Evolutionary conservation across 2,888 invertebrate genomes (phyloP), one percentile per base, ranked within the genome.

Genomic region (Acanthacorydalis orientalis): DNA sequence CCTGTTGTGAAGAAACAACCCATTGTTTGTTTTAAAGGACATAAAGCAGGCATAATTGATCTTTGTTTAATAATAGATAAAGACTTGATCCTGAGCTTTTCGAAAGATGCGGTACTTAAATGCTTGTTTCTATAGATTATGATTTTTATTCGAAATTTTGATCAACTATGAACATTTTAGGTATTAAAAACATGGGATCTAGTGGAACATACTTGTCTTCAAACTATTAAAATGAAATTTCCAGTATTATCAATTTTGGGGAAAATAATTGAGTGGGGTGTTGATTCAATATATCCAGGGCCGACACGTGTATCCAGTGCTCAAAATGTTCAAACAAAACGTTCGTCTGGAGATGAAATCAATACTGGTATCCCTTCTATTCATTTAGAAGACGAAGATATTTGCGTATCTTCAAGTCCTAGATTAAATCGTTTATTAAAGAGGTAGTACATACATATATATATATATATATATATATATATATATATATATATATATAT

Each of bases 101-200:
- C 73, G 37, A 64, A 60, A 49, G 72, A 75, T 55, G 77, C 72
- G 54, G 78, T 78, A 35, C 23, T 37, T 45, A 23, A 7, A 14
- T 44, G 11, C 2, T 33, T 31, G 31, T 15, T 10, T 3, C 7
- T 31, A 12, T n/a, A 31, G 37, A 16, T n/a, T 23, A 8, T 9
- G 10, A 39, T 44, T 47, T 31, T 7, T 10, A 14, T 41, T 35
- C 7, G 39, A 39, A 35, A 35, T 49, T 31, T 51, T 48, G 15
- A 15, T 23, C 49, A 23, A 23, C 6, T 2, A 23, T 4, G 2
- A 23, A 23, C 6, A 40, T 58, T 59, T 8, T 59, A 78, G 78
- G 64, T 67, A 16, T 53, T 78, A 10, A 72, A 75, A 56, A 64
- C 78, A 31, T 78, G 77, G 77, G 72, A 76, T 53, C 56, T 77